Evolutionary conservation across 30 jellyfish, hydroid and myxozoan species (phyloP).

Genomic region (Aurelia aurita): DNA sequence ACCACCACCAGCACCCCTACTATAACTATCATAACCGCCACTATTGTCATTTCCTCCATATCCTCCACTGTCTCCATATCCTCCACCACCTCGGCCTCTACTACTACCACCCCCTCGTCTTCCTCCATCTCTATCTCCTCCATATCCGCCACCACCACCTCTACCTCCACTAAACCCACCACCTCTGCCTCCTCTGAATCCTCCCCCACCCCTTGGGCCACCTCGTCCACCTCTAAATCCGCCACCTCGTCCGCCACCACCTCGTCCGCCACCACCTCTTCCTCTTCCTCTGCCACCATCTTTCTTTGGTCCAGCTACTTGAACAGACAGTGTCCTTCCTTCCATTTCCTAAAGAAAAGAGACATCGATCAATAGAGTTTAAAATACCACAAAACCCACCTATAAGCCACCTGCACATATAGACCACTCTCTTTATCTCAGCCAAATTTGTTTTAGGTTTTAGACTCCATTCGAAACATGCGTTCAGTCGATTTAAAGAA

Average conservation of each 20-base stretch:
- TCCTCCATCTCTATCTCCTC: constrained; percentile 66
- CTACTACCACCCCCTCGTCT: constrained; percentile 56
- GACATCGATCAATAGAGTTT: too few species aligned
- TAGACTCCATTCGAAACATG: too few species aligned
- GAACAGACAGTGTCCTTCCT: constrained; percentile 61
- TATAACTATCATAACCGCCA: constrained; percentile 5
- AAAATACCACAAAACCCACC: too few species aligned
- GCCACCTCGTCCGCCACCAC: constrained; percentile 77
- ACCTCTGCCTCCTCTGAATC: constrained; percentile 33
- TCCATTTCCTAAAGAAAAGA: constrained; percentile 38
- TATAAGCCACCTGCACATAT: too few species aligned
- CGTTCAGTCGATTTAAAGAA: too few species aligned
- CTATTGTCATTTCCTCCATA: constrained; percentile 4
- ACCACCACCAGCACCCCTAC: not conserved
- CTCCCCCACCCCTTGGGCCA: constrained; percentile 73
- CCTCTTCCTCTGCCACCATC: constrained; percentile 83
- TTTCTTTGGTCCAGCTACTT: constrained; percentile 68
- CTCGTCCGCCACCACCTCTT: constrained; percentile 70
- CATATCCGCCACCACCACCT: constrained; percentile 34
- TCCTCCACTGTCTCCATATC: not conserved
- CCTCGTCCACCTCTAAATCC: constrained; percentile 76
- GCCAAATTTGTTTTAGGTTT: too few species aligned
- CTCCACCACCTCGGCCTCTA: constrained; percentile 36
- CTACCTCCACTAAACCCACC: constrained; percentile 34
- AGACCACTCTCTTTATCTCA: too few species aligned